Base-by-base conservation (phyloP, 2,888 invertebrate species). In the Coleophora flavipennella region DNA sequence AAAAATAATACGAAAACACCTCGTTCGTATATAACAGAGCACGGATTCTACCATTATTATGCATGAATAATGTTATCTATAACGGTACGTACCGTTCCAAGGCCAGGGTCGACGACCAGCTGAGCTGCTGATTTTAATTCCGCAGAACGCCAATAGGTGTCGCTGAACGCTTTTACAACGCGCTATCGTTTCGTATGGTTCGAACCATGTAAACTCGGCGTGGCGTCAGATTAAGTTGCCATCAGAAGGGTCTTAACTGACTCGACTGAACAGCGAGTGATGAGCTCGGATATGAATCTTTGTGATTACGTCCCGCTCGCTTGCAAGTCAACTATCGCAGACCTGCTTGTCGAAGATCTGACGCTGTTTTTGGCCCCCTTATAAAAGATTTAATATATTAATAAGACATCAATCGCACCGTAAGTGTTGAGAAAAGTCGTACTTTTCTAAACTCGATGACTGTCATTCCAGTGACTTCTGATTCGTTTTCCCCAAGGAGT, bases 261-360 rank as follows among this genome's bases (percentile, higher is more conserved):
- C 81, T 83, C 79, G 80, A 83, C 80, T 81, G 80, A 81, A 81
- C 81, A 80, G 83, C 73, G 81, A 62, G 53, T 84, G 83, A 83
- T 81, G 81, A 79, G 46, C 41, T 65, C 43, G 73, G 74, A 73
- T 53, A 74, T 74, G 72, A 74, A 60, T 63, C 55, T 55, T 44
- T 46, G 57, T 77, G 76, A 77, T 76, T 77, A 54, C 48, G 51
- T 48, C 57, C 62, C 72, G 52, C 76, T 76, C 77, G 48, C 69
- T 62, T 55, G 52, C 45, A 64, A 58, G 62, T 77, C 75, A 71
- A 61, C 73, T 75, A 77, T 76, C 75, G 73, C 74, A 75, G 74
- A 76, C 62, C 55, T 62, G 58, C 55, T 49, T 51, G 70, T 57
- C 45, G 75, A 76, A 46, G 41, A 53, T 44, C 76, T 77, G 77